These are phyloP conservation scores for Passer domesticus DNA, from an alignment of 2,113 vertebrate species.

Conservation along the genomic window DNA sequence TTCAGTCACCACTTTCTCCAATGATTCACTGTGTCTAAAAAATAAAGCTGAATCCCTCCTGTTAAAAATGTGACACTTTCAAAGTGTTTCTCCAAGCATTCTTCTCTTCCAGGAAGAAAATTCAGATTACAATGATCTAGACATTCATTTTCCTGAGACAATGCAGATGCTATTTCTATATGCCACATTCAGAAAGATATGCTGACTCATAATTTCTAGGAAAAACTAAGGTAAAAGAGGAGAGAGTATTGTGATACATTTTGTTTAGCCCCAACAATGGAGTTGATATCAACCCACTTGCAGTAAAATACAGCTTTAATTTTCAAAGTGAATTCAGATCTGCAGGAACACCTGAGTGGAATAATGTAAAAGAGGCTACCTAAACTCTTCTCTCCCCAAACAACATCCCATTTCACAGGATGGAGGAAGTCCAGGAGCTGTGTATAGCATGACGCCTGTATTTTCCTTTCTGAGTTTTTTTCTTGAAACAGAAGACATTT, in stretches of 20 bases:
- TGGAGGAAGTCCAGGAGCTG: not conserved
- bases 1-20: not conserved
- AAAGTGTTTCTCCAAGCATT: not conserved
- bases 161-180: not conserved
- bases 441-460: not conserved
- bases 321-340: slow-evolving; percentile 16
- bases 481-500: not conserved
- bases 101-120: not conserved
- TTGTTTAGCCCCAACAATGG: not conserved
- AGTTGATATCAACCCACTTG: slow-evolving; percentile 1
- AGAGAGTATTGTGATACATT: not conserved
- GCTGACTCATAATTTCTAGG: not conserved
- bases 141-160: not conserved
- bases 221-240: not conserved
- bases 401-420: not conserved
- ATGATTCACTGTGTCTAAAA: not conserved
- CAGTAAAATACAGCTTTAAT: slow-evolving; percentile 28
- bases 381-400: not conserved
- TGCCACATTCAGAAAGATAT: not conserved
- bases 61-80: not conserved
- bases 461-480: not conserved
- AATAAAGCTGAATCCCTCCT: not conserved
- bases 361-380: not conserved
- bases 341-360: slow-evolving; percentile 47
- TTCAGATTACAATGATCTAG: not conserved